Conservation (phyloP, 2,797 vertebrate genomes). For the Loriculus beryllinus region DNA sequence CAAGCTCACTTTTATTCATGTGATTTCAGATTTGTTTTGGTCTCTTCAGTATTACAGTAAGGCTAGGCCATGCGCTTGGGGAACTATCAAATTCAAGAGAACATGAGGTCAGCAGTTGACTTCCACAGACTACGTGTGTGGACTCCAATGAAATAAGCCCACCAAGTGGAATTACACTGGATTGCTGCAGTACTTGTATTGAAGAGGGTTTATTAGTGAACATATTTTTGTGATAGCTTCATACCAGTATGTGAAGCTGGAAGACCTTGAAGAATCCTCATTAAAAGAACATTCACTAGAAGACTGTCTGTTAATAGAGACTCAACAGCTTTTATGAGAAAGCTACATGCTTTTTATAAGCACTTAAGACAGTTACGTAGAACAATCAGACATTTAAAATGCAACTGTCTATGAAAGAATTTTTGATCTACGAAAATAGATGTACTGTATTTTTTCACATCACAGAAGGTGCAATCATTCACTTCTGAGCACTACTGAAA, state of each 20-base stretch:
- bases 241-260: slow-evolving; percentile 47
- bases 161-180: slow-evolving; percentile 72
- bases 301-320: slow-evolving; percentile 43
- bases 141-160: slow-evolving; percentile 16
- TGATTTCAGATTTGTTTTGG: slow-evolving; percentile 68
- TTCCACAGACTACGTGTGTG: background rate
- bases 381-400: slow-evolving; percentile 65
- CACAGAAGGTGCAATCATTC: slow-evolving; percentile 69
- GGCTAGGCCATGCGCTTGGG: slow-evolving; percentile 49
- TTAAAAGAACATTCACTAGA: slow-evolving; percentile 44
- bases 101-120: slow-evolving; percentile 37
- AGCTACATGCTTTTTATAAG: slow-evolving; percentile 52
- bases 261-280: slow-evolving; percentile 54
- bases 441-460: slow-evolving; percentile 70
- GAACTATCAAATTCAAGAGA: slow-evolving; percentile 41
- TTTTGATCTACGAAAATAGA: slow-evolving; percentile 74
- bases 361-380: slow-evolving; percentile 53
- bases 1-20: slow-evolving; percentile 25
- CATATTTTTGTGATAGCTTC: background rate
- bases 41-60: slow-evolving; percentile 74
- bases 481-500: slow-evolving; percentile 76
- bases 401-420: slow-evolving; percentile 71
- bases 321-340: slow-evolving; percentile 50
- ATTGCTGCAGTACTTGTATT: slow-evolving; percentile 54
- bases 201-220: slow-evolving; percentile 40